These are phyloP conservation scores for Perodicticus potto DNA, from an alignment of 2,797 vertebrate species.

Conservation along the genomic window DNA sequence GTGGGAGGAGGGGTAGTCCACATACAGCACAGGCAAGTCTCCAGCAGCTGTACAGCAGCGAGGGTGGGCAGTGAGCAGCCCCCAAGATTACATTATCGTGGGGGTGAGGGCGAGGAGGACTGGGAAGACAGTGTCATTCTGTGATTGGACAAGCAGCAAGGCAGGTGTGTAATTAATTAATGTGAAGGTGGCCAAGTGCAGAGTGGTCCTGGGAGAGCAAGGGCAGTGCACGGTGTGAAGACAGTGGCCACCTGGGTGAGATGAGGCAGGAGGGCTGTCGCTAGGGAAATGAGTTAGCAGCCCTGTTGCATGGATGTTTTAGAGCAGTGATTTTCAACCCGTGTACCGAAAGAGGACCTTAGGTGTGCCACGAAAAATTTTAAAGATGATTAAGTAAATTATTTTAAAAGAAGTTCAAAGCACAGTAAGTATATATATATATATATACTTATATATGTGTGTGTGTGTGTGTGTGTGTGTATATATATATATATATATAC, in stretches of 20 bases:
- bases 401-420: too few relatives aligned
- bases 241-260: background rate
- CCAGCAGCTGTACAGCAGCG: background rate
- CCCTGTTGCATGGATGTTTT: too few relatives aligned
- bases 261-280: background rate
- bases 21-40: background rate
- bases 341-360: too few relatives aligned
- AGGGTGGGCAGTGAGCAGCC: background rate
- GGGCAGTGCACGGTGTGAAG: background rate
- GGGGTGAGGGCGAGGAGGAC: background rate
- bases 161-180: background rate
- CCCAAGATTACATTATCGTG: background rate
- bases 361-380: too few relatives aligned
- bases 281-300: background rate
- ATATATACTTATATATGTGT: too few relatives aligned
- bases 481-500: too few relatives aligned
- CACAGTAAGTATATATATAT: too few relatives aligned
- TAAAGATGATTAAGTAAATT: too few relatives aligned
- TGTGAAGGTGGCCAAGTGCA: background rate
- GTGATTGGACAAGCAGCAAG: background rate
- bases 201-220: background rate
- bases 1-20: rapidly evolving
- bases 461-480: too few relatives aligned
- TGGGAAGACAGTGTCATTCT: background rate
- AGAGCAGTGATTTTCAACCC: too few relatives aligned